Percentiles rank a stretch among this genome's conserved stretches.
phyloP scores from a whole-genome alignment of 2,888 invertebrate genomes.

The Cryptus armator region DNA sequence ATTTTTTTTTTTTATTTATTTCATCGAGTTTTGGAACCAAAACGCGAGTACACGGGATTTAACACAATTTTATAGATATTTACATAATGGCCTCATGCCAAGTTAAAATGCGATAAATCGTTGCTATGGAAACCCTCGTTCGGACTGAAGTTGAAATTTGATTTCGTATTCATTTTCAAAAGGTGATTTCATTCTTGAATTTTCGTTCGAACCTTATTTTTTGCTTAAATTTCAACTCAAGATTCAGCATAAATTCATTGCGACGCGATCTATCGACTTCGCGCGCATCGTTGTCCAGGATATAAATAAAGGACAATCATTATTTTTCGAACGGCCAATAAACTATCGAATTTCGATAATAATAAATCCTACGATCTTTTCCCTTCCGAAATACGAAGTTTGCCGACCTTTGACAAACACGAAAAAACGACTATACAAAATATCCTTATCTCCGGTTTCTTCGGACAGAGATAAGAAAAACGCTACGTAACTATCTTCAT shows the following conservation, averaged over 20 bases:
- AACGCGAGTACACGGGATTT: not conserved
- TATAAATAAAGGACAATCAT: no score
- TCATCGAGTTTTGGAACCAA: not conserved
- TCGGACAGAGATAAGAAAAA: slow-evolving; percentile 17
- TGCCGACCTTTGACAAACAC: not conserved
- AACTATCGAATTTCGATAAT: no score
- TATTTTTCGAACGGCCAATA: no score
- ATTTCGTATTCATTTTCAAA: not conserved
- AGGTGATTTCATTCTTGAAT: not conserved
- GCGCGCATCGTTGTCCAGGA: no score
- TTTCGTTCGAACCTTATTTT: not conserved
- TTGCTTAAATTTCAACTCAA: not conserved
- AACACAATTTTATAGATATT: not conserved
- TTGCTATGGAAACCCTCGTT: not conserved
- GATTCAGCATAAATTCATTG: not conserved
- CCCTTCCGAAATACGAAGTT: not conserved
- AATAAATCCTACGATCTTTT: no score
- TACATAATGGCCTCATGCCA: not conserved
- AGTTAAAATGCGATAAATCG: not conserved
- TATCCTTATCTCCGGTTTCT: slow-evolving; percentile 20
- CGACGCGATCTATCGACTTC: no score
- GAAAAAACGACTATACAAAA: not conserved
- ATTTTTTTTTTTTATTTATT: not conserved
- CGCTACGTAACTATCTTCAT: slow-evolving; percentile 23
- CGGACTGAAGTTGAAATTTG: not conserved